phyloP scores from a whole-genome alignment of 1,140 invertebrate species.

The Drosophila insularis region DNA sequence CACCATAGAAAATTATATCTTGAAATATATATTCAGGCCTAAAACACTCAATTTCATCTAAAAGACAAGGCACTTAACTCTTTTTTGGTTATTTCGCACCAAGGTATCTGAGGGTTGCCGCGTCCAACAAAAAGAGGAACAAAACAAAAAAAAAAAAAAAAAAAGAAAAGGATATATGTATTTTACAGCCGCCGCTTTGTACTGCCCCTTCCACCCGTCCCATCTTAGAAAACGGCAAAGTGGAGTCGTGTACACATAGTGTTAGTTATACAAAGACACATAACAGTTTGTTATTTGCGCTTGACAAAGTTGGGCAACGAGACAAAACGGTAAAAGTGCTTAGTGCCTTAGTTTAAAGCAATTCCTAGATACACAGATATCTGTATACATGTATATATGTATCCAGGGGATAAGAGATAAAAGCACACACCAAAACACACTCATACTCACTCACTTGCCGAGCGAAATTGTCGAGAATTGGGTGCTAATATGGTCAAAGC shows the following conservation, averaged over 20 bases:
- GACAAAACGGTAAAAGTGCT: conserved; percentile 66
- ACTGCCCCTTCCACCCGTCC: too few species aligned
- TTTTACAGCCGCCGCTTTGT: conserved; percentile 1
- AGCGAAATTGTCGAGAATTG: conserved; percentile 40
- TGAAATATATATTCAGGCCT: too few species aligned
- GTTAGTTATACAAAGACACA: conserved; percentile 74
- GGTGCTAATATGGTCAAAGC: conserved; percentile 79
- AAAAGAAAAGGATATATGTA: conserved; percentile 4
- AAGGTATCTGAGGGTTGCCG: neutral
- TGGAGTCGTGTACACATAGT: conserved; percentile 46
- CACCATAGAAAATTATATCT: too few species aligned
- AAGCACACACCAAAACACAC: conserved; percentile 23
- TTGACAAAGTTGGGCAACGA: conserved; percentile 75
- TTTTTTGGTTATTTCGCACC: neutral
- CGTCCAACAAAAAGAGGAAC: neutral
- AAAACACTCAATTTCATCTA: too few species aligned
- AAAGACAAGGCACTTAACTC: too few species aligned
- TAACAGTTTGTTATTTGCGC: conserved; percentile 78
- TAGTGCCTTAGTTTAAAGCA: conserved; percentile 79
- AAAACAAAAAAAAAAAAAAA: neutral
- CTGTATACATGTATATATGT: conserved; percentile 14
- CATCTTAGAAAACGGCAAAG: neutral
- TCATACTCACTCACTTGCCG: neutral
- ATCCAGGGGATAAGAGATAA: conserved; percentile 51
- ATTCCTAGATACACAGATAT: conserved; percentile 38